Evolutionary conservation across 2,888 invertebrate species (phyloP).

Genomic region (Suillia variegata): DNA sequence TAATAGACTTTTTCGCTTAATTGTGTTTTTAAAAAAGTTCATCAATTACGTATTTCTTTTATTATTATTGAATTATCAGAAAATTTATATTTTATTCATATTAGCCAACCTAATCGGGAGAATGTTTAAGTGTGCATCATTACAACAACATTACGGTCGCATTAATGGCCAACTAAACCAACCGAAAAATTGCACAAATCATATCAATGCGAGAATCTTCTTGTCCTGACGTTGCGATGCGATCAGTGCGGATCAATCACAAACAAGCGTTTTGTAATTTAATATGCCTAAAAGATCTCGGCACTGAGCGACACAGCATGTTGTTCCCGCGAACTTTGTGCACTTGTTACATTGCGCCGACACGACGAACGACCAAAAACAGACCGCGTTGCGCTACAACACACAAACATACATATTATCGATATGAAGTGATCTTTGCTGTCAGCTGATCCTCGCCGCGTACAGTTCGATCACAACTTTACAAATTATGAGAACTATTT

Average conservation of each 20-base stretch:
- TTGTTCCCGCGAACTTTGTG: slow-evolving; percentile 49
- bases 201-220: slow-evolving; percentile 13
- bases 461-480: no score
- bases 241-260: slow-evolving; percentile 45
- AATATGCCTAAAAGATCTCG: background rate
- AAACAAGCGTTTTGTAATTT: slow-evolving; percentile 36
- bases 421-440: no score
- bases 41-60: slow-evolving; percentile 3
- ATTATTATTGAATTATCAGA: slow-evolving; percentile 25
- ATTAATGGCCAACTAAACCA: slow-evolving; percentile 13
- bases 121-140: slow-evolving; percentile 34
- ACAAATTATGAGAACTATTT: background rate
- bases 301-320: slow-evolving; percentile 18
- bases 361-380: no score
- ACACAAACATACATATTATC: background rate
- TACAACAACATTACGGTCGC: slow-evolving; percentile 16
- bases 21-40: slow-evolving; percentile 3
- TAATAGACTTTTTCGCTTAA: slow-evolving; percentile 5
- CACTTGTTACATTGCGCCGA: slow-evolving; percentile 35
- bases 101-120: slow-evolving; percentile 31
- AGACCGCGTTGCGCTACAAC: background rate
- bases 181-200: background rate
- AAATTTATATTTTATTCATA: slow-evolving; percentile 34
- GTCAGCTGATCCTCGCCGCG: no score
- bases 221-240: slow-evolving; percentile 14